A percentile compares a stretch with the other conserved stretches of the same genome.
These are phyloP conservation scores for Gadopsis bispinosus DNA, from an alignment of 2,797 vertebrate species.

Conservation along the genomic window DNA sequence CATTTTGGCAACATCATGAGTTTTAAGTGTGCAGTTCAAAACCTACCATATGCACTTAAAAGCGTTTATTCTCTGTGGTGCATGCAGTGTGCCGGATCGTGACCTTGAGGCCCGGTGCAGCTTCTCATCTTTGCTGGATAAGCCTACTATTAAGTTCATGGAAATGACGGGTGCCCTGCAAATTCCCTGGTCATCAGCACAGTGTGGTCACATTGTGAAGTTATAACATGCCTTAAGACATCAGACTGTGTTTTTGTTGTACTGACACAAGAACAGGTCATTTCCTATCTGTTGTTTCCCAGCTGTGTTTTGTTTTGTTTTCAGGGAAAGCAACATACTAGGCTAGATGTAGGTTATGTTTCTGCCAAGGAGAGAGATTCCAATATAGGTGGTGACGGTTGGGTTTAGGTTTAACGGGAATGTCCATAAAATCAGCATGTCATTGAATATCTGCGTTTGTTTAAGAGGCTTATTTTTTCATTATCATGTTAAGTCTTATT, in stretches of 20 bases:
- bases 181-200: slow-evolving; percentile 17
- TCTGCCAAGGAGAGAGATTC: background rate
- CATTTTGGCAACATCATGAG: background rate
- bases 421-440: slow-evolving; percentile 16
- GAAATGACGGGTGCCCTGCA: slow-evolving; percentile 37
- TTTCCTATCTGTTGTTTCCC: slow-evolving; percentile 14
- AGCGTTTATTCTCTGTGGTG: background rate
- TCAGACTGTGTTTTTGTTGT: slow-evolving; percentile 4
- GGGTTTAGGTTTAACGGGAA: slow-evolving; percentile 14
- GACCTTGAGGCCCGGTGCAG: slow-evolving; percentile 43
- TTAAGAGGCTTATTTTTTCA: slow-evolving; percentile 37
- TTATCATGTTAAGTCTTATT: slow-evolving; percentile 22
- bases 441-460: slow-evolving; percentile 19
- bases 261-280: slow-evolving; percentile 6
- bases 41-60: background rate
- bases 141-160: slow-evolving; percentile 38
- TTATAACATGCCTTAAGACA: slow-evolving; percentile 30
- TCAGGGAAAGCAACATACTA: background rate
- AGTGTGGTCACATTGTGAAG: background rate
- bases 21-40: background rate
- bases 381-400: background rate
- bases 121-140: slow-evolving; percentile 35
- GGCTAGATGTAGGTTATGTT: background rate
- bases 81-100: slow-evolving; percentile 9
- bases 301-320: background rate